Evolutionary conservation across 2,888 invertebrate species (phyloP).

Genomic region (Cosmorhoe ocellata): DNA sequence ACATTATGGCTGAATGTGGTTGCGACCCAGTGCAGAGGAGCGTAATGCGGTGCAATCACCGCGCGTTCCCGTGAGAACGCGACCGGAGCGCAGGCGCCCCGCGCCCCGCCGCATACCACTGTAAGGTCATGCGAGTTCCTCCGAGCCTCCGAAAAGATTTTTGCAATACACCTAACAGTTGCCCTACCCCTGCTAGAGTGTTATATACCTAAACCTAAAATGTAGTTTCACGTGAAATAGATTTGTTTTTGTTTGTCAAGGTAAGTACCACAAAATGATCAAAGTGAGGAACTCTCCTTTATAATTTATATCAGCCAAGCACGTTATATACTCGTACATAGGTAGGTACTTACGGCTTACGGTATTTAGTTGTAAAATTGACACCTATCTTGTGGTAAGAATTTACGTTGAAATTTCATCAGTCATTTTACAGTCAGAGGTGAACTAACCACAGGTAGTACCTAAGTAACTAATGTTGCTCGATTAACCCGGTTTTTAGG

Average conservation of each 20-base stretch:
- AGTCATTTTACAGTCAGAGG: neutral
- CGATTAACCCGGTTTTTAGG: constrained; percentile 18
- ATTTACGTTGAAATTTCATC: neutral
- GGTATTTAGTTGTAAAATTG: neutral
- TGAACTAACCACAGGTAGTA: constrained; percentile 10
- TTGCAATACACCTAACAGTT: neutral
- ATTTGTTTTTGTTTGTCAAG: no score
- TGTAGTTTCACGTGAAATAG: no score
- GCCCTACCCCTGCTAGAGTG: no score
- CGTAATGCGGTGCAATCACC: constrained; percentile 74
- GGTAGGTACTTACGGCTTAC: no score
- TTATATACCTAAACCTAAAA: no score
- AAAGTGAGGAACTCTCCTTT: no score
- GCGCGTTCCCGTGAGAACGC: constrained; percentile 79
- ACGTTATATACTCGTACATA: no score
- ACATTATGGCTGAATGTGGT: constrained; percentile 44
- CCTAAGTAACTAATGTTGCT: constrained; percentile 6
- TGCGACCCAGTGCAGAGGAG: constrained; percentile 62
- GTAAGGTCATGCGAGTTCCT: constrained; percentile 54
- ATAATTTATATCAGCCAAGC: no score
- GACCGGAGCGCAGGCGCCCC: constrained; percentile 35
- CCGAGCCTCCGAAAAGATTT: constrained; percentile 18
- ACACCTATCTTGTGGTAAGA: neutral
- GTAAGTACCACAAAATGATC: no score
- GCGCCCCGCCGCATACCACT: constrained; percentile 50